These are phyloP conservation scores for Leptinotarsa haldemani DNA, from an alignment of 2,888 invertebrate species.

Conservation along the genomic window DNA sequence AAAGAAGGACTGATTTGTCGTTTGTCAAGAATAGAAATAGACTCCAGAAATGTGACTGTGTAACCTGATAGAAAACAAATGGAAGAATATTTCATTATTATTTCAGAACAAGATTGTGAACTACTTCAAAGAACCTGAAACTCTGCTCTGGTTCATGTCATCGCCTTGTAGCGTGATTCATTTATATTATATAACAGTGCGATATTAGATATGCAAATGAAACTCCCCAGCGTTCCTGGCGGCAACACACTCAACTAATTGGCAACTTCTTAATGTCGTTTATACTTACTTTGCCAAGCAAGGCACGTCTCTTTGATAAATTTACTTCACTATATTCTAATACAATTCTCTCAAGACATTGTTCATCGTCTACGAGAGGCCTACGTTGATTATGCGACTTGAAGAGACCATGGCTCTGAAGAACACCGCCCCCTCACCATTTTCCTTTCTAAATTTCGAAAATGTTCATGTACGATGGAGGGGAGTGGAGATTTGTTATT, in stretches of 20 bases:
- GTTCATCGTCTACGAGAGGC: conserved; percentile 45
- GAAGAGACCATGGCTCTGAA: conserved; percentile 36
- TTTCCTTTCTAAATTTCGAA: not conserved
- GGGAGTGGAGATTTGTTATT: not conserved
- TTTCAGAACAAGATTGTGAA: not conserved
- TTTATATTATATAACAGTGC: conserved; percentile 65
- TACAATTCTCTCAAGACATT: conserved; percentile 61
- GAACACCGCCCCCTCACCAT: conserved; percentile 5
- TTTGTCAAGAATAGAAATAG: too few species aligned
- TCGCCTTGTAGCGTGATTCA: conserved; percentile 54
- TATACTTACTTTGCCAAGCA: conserved; percentile 67
- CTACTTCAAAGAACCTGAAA: conserved; percentile 3
- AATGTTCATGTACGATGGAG: not conserved
- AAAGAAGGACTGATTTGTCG: too few species aligned
- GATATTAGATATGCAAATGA: conserved; percentile 66
- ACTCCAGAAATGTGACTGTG: too few species aligned
- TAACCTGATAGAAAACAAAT: too few species aligned
- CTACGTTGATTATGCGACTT: conserved; percentile 37
- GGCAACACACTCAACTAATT: conserved; percentile 66
- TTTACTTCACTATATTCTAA: conserved; percentile 63
- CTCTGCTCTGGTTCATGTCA: conserved; percentile 24
- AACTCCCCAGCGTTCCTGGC: conserved; percentile 59
- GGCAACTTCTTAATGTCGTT: conserved; percentile 68
- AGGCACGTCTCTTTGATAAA: conserved; percentile 67
- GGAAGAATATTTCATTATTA: not conserved